Evolutionary conservation across 2,888 invertebrate genomes (phyloP).

Genomic region (Heptascelio sp.): DNA sequence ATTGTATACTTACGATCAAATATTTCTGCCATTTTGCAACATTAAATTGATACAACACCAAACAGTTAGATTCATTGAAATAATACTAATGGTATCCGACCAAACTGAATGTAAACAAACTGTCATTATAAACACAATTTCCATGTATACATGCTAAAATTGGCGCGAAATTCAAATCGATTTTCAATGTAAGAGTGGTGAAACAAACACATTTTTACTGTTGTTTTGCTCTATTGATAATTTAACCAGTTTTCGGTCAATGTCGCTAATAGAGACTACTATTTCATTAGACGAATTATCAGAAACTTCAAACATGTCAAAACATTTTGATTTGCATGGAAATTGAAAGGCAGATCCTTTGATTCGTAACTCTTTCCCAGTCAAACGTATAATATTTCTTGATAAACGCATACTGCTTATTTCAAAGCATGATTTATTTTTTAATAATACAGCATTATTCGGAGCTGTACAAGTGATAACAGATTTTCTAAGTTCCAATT

Average conservation of each 20-base stretch:
- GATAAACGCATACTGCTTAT: neutral
- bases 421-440: conserved; percentile 1
- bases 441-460: neutral
- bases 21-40: too few relatives aligned
- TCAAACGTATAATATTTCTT: neutral
- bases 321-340: neutral
- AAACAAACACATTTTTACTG: neutral
- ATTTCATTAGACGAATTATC: neutral
- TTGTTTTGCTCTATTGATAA: neutral
- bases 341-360: neutral
- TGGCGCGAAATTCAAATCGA: too few relatives aligned
- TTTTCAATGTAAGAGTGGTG: conserved; percentile 21
- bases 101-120: too few relatives aligned
- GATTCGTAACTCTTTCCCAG: neutral
- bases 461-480: neutral
- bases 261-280: neutral
- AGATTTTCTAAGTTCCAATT: neutral
- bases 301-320: neutral
- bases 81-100: too few relatives aligned
- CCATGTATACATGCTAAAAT: too few relatives aligned
- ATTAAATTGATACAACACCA: too few relatives aligned
- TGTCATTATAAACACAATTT: too few relatives aligned
- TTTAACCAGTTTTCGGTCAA: conserved; percentile 12
- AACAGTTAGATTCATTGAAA: too few relatives aligned
- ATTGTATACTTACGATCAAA: too few relatives aligned